phyloP scores from a whole-genome alignment of 2,888 invertebrate genomes.

The Trachelus iudaicus region DNA sequence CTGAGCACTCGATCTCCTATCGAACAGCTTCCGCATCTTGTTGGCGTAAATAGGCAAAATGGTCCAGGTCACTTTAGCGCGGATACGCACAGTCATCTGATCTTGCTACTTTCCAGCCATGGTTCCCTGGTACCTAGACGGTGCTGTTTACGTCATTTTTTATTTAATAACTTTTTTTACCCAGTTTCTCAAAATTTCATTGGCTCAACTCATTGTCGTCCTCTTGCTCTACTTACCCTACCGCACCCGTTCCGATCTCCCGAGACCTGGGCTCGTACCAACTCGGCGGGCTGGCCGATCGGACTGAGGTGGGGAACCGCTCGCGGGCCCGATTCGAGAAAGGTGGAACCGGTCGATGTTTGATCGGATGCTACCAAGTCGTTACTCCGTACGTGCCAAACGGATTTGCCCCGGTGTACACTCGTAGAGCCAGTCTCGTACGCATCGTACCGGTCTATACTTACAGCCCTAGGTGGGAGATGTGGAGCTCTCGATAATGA shows the following conservation, averaged over 20 bases:
- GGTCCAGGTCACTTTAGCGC: not conserved
- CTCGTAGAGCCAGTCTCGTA: slow-evolving; percentile 5
- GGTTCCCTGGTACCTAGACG: too few relatives aligned
- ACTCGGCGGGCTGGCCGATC: not conserved
- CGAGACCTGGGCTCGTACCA: not conserved
- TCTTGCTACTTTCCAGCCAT: too few relatives aligned
- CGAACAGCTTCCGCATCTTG: not conserved
- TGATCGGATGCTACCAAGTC: slow-evolving; percentile 41
- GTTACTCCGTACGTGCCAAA: slow-evolving; percentile 37
- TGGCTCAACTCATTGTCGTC: not conserved
- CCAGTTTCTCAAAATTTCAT: not conserved
- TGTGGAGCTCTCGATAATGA: slow-evolving; percentile 63
- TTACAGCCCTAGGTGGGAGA: slow-evolving; percentile 58
- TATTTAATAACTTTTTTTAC: not conserved
- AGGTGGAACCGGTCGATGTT: slow-evolving; percentile 23
- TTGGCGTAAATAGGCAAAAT: not conserved
- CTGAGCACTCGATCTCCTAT: not conserved
- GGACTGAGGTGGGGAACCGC: not conserved
- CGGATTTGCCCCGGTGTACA: not conserved
- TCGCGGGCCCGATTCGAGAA: not conserved
- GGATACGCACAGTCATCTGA: not conserved
- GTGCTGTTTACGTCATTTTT: not conserved
- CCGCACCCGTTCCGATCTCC: not conserved
- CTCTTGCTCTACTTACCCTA: not conserved
- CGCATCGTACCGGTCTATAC: slow-evolving; percentile 49